Base-by-base conservation (phyloP, 53 echinoderm and acorn worm genomes). In the Apostichopus leukothele region DNA sequence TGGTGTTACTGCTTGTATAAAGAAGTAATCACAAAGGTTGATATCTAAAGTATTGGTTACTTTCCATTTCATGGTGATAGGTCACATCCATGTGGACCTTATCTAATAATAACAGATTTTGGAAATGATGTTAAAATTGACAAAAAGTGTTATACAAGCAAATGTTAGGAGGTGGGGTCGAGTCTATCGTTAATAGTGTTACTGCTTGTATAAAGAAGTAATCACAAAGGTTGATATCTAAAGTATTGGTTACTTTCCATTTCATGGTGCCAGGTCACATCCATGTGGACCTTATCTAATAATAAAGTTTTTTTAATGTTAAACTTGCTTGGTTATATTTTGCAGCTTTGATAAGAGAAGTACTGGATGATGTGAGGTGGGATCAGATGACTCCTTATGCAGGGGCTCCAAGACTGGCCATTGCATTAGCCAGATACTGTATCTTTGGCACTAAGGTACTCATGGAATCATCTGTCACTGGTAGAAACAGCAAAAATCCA, bases 341-440 rank as follows among this genome's bases (percentile, higher is more conserved):
- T 19, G 10, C 86, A 95, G 95, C 89, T 52, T 71, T 94, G 6
- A 92, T 95, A 21, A 78, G 86, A 67, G 76, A 89, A 79, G 89
- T 95, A 52, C 50, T 95, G 86, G 76, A 75, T 19, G 93, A 95
- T 89, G 61, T 77, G 0, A 88, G 92, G 55, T 95, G 95, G 95
- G 92, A 89, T 18, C 83, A 89, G 50, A 89, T 93, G 79, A 92
- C 87, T 4, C 93, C 93, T 11, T 93, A 89, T 26, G 92, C 93
- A 27, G 95, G 95, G 60, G 95, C 93, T 23, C 93, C 95, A 7
- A 83, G 95, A 59, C 84, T 95, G 20, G 95, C 93, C 11, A 95
- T 95, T 60, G 89, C 91, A 26, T 90, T 95, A 0, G 95, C 95
- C 16, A 90, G 93, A 76, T 93, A 95, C 68, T 95, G 95, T 63